phyloP scores from a whole-genome alignment of 1,140 invertebrate genomes.

The Leptonema lineaticorne region DNA sequence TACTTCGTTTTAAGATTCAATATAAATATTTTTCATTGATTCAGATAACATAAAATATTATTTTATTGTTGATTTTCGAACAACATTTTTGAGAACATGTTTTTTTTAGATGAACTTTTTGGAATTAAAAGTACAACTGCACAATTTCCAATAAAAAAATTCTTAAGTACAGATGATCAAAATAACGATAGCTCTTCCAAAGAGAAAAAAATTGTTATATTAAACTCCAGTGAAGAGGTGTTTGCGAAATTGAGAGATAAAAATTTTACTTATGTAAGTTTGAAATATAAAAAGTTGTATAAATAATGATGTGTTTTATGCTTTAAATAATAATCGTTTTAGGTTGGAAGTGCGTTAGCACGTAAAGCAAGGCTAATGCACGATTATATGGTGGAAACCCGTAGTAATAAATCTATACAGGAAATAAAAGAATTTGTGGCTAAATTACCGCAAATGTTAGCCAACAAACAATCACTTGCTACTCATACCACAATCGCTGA shows the following conservation, averaged over 20 bases:
- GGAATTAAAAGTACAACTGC: conserved; percentile 68
- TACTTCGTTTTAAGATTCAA: no score
- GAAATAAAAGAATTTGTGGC: conserved; percentile 95
- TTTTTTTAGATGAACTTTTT: conserved; percentile 61
- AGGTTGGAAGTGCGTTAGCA: conserved; percentile 79
- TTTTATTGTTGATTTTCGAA: no score
- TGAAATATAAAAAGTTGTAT: neutral
- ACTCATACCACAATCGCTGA: conserved; percentile 68
- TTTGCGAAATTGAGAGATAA: conserved; percentile 90
- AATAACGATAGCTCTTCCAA: conserved; percentile 60
- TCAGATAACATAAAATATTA: no score
- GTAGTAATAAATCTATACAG: conserved; percentile 83
- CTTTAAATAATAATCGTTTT: neutral
- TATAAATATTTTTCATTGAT: no score
- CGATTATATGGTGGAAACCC: conserved; percentile 81
- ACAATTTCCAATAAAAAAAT: conserved; percentile 81
- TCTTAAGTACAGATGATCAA: conserved; percentile 67
- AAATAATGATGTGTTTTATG: neutral
- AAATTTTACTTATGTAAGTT: conserved; percentile 81
- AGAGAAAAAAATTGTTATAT: conserved; percentile 79
- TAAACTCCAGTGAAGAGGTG: conserved; percentile 89
- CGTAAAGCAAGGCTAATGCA: conserved; percentile 87
- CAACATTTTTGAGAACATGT: no score
- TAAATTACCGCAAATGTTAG: conserved; percentile 83
- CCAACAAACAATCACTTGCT: conserved; percentile 81